These are phyloP conservation scores for Venusia cambrica DNA, from an alignment of 2,888 invertebrate genomes.

Conservation along the genomic window DNA sequence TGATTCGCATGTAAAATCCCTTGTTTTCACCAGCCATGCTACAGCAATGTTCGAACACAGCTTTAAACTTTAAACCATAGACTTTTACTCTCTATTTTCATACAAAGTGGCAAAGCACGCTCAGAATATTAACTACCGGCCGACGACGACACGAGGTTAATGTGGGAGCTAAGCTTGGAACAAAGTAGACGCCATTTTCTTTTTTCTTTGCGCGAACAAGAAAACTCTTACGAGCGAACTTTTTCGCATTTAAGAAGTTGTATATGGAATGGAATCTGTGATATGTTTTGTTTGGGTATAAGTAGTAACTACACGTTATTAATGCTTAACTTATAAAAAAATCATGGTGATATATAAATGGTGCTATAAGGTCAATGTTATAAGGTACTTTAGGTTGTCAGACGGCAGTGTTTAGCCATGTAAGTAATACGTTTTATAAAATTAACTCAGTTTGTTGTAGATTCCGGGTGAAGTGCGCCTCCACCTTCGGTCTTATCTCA, in stretches of 20 bases:
- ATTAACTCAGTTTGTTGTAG: too few species aligned
- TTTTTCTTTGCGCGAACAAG: conserved; percentile 45
- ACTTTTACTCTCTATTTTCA: conserved; percentile 25
- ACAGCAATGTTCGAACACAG: conserved; percentile 4
- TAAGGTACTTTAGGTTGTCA: too few species aligned
- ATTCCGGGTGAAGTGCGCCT: too few species aligned
- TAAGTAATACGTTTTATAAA: too few species aligned
- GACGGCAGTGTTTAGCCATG: too few species aligned
- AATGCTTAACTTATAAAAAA: too few species aligned
- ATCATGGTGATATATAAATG: too few species aligned
- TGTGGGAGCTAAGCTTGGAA: conserved; percentile 67
- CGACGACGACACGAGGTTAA: conserved; percentile 64
- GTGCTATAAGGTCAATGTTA: too few species aligned
- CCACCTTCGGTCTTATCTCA: too few species aligned
- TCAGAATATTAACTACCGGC: conserved; percentile 57
- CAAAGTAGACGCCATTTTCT: conserved; percentile 54
- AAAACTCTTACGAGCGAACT: conserved; percentile 40
- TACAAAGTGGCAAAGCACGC: conserved; percentile 34
- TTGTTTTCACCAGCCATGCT: not conserved
- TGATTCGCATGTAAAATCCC: too few species aligned
- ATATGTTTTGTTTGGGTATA: too few species aligned
- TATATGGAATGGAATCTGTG: conserved; percentile 9
- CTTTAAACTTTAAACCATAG: conserved; percentile 12
- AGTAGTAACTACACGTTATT: too few species aligned
- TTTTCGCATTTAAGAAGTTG: conserved; percentile 31